phyloP scores from a whole-genome alignment of 2,113 vertebrate genomes.

The Micromys minutus region DNA sequence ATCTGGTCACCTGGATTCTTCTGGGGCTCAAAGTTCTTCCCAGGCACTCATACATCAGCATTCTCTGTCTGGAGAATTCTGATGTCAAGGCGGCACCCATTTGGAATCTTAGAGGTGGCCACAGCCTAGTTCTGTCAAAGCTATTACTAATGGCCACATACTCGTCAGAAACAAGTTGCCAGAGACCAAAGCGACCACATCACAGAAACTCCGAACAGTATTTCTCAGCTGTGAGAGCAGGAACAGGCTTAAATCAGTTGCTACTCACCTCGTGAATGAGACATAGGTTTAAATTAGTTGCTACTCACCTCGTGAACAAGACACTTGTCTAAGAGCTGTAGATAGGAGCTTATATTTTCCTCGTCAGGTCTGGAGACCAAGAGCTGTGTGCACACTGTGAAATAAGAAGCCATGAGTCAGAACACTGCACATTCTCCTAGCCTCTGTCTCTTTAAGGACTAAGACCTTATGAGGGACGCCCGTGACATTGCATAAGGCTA shows the following conservation, averaged over 20 bases:
- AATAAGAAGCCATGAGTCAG: slow-evolving; percentile 37
- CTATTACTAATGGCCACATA: slow-evolving; percentile 49
- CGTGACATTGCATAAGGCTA: background rate
- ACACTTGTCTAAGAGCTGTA: slow-evolving; percentile 99
- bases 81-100: background rate
- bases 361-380: slow-evolving; percentile 97
- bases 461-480: background rate
- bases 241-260: slow-evolving; percentile 49
- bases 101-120: background rate
- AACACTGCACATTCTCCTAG: background rate
- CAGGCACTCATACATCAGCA: background rate
- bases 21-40: background rate
- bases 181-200: slow-evolving; percentile 9
- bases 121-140: slow-evolving; percentile 63
- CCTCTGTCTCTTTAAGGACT: slow-evolving; percentile 25
- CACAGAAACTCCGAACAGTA: slow-evolving; percentile 73
- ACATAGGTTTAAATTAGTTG: slow-evolving; percentile 48
- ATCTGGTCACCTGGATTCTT: background rate
- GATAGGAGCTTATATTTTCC: slow-evolving; percentile 98
- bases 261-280: slow-evolving; percentile 95
- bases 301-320: slow-evolving; percentile 95
- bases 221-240: slow-evolving; percentile 80
- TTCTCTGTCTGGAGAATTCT: background rate
- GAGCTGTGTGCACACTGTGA: slow-evolving; percentile 96
- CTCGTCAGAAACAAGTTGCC: background rate